Conservation (phyloP, 2,113 vertebrate genomes). For the Xerus inauris region DNA sequence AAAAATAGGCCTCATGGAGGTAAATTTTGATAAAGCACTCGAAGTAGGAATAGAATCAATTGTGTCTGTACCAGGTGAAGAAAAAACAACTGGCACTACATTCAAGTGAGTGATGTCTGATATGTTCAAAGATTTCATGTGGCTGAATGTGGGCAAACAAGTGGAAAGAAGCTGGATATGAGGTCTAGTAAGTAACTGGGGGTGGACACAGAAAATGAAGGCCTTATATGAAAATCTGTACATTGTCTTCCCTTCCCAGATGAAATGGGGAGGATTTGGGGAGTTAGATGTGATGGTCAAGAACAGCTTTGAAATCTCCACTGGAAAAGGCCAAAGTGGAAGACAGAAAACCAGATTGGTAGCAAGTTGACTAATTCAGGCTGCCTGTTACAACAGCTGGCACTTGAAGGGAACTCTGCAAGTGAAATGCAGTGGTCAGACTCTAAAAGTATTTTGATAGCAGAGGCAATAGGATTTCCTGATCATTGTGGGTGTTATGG, state of each 20-base stretch:
- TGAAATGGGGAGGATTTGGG: not conserved
- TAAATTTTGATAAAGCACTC: not conserved
- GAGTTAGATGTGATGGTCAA: not conserved
- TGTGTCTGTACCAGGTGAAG: not conserved
- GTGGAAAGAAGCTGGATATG: not conserved
- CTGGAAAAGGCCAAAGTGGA: not conserved
- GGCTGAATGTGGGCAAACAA: not conserved
- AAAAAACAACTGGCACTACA: not conserved
- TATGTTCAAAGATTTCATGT: not conserved
- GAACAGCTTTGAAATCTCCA: not conserved
- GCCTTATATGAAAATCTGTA: not conserved
- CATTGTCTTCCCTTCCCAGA: not conserved
- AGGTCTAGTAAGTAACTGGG: not conserved
- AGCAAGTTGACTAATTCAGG: not conserved
- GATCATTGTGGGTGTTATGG: not conserved
- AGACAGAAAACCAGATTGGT: not conserved
- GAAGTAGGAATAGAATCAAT: not conserved
- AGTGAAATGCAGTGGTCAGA: not conserved
- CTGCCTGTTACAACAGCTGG: not conserved
- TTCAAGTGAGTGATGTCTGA: not conserved
- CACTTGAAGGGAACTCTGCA: not conserved
- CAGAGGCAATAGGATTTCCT: not conserved
- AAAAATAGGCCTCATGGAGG: not conserved
- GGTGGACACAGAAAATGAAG: not conserved
- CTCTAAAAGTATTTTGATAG: not conserved